These are phyloP conservation scores for Apodemus speciosus DNA, from an alignment of 2,113 vertebrate genomes.

Conservation along the genomic window DNA sequence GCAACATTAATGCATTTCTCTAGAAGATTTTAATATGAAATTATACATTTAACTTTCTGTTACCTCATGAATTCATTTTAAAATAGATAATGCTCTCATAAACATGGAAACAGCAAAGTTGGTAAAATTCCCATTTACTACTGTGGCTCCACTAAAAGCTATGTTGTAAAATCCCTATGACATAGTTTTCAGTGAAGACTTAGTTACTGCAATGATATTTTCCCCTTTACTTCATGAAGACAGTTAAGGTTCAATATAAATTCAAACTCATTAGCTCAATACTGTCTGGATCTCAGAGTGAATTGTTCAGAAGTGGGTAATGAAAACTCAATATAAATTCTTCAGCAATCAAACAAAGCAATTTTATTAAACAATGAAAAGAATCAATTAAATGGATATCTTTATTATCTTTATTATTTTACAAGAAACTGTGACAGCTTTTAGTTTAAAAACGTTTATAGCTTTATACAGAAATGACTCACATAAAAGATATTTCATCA, in stretches of 20 bases:
- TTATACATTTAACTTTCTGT: background rate
- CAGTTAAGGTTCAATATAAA: conserved; percentile 87
- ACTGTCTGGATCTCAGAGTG: conserved; percentile 84
- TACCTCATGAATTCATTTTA: conserved; percentile 56
- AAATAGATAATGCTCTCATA: conserved; percentile 56
- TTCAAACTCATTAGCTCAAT: conserved; percentile 88
- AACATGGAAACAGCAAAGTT: conserved; percentile 77
- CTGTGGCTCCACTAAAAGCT: conserved; percentile 83
- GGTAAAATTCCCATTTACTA: conserved; percentile 85
- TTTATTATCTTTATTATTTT: conserved; percentile 83
- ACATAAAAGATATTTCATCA: conserved; percentile 70
- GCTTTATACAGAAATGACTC: conserved; percentile 69
- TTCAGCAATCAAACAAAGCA: conserved; percentile 83
- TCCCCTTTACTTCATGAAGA: conserved; percentile 84
- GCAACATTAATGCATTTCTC: background rate
- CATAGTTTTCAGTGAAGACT: conserved; percentile 85
- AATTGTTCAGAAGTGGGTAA: conserved; percentile 86
- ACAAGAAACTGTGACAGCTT: conserved; percentile 79
- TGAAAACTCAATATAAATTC: conserved; percentile 85
- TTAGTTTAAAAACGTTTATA: conserved; percentile 74
- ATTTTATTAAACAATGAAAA: conserved; percentile 86
- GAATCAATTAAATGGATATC: conserved; percentile 83
- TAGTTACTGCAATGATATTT: conserved; percentile 84
- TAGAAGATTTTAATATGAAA: conserved; percentile 5
- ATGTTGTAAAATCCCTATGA: conserved; percentile 84